Evolutionary conservation across 1,140 invertebrate species (phyloP), one percentile per base, ranked within the genome.

Genomic region (Idris sp.): DNA sequence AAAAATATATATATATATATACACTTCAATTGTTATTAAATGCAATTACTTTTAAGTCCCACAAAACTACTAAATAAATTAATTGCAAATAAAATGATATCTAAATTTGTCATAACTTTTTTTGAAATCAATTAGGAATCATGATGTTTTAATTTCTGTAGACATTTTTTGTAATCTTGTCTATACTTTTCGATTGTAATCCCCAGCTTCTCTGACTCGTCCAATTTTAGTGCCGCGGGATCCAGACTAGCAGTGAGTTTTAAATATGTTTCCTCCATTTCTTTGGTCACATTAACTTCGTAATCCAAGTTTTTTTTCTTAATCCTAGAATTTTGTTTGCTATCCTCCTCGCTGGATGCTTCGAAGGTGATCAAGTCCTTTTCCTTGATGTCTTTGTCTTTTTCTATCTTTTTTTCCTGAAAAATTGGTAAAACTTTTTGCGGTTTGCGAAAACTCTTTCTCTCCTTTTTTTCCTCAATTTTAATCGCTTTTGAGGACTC

Each of bases 261-360:
- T 14, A 86, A 41, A 77, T 88, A 88, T 35, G 82, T 86, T 22
- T 88, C 86, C 19, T 88, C 84, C 83, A 88, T 86, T 41, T 86
- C 83, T 62, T 85, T 84, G 11, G 86, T 86, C 5, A 86, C 80
- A 31, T 86, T 84, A 0, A 84, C 79, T 26, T 86, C 83, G 14
- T 69, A 62, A 8, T 69, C 62, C 1, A 41, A 26, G 5, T 56
- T 38, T 2, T 26, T 48, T 14, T 49, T 38, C 4, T 8, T 40
- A 22, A n/a, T 22, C 4, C 1, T 64, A 26, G 36, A 35, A 6
- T 41, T 40, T 8, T 75, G 54, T 2, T 49, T 59, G 4, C 65
- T 67, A 10, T 80, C 79, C 4, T 79, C 79, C 10, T 79, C 78
- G 22, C 61, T 79, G 1, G 68, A 80, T 9, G 36, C 51, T 8